A percentile compares a stretch with the other conserved stretches of the same genome.
These are phyloP conservation scores for Girardinus metallicus DNA, from an alignment of 2,797 vertebrate species.

Conservation along the genomic window DNA sequence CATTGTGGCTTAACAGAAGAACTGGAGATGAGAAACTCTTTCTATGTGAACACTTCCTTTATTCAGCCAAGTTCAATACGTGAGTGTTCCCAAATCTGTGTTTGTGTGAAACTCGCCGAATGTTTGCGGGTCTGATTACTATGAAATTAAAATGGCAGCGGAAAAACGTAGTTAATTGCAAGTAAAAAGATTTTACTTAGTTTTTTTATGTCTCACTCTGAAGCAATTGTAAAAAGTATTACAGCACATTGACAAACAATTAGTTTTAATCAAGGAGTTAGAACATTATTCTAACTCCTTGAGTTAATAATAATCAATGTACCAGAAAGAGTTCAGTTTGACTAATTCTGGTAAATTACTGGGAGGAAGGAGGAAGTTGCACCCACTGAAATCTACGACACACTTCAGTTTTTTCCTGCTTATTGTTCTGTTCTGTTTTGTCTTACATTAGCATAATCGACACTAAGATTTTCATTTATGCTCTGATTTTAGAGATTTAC, in stretches of 20 bases:
- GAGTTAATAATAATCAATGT: not conserved
- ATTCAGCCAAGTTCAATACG: not conserved
- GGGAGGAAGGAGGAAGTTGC: not conserved
- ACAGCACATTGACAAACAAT: not conserved
- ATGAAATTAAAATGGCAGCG: not conserved
- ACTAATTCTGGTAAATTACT: not conserved
- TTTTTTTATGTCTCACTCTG: not conserved
- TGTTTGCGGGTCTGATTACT: not conserved
- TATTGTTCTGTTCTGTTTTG: not conserved
- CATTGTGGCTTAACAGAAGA: not conserved
- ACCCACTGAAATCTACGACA: not conserved
- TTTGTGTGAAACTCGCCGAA: not conserved
- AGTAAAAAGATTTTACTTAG: not conserved
- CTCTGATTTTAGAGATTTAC: conserved; percentile 57
- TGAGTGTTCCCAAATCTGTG: not conserved
- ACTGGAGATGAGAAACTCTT: not conserved
- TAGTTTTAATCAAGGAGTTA: not conserved
- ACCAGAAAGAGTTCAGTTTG: not conserved
- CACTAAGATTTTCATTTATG: not conserved
- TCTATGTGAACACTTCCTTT: not conserved
- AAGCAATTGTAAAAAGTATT: not conserved
- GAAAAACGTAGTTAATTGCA: not conserved
- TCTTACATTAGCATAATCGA: not conserved
- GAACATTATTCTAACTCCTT: not conserved
- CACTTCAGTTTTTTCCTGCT: not conserved